These are phyloP conservation scores for Ciconia boyciana DNA, from an alignment of 2,113 vertebrate species.

Conservation along the genomic window DNA sequence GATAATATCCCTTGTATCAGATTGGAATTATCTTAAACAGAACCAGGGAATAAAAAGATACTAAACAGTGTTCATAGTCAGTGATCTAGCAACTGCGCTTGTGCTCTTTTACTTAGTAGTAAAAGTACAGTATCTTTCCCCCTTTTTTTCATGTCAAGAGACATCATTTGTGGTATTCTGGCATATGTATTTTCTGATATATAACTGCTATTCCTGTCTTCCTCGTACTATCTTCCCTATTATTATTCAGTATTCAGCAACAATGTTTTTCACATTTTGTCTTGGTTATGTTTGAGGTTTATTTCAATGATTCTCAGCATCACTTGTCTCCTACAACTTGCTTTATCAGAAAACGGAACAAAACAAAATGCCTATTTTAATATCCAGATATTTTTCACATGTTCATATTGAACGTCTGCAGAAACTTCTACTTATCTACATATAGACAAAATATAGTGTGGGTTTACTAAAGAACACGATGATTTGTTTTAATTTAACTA, in stretches of 20 bases:
- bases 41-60: neutral
- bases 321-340: neutral
- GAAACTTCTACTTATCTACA: neutral
- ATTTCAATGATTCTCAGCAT: neutral
- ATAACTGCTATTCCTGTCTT: neutral
- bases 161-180: neutral
- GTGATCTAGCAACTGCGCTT: neutral
- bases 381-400: neutral
- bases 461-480: neutral
- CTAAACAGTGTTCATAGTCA: neutral
- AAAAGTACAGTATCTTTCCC: neutral
- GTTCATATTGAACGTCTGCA: accelerated
- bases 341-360: neutral
- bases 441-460: neutral
- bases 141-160: neutral
- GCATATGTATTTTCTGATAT: neutral
- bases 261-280: neutral
- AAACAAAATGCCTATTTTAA: neutral
- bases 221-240: neutral
- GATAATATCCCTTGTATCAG: neutral
- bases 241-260: neutral
- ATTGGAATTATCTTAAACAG: neutral
- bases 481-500: neutral
- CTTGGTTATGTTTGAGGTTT: neutral
- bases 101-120: neutral